These are phyloP conservation scores for Lepisosteus oculatus DNA, from an alignment of 2,113 vertebrate species.

Conservation along the genomic window DNA sequence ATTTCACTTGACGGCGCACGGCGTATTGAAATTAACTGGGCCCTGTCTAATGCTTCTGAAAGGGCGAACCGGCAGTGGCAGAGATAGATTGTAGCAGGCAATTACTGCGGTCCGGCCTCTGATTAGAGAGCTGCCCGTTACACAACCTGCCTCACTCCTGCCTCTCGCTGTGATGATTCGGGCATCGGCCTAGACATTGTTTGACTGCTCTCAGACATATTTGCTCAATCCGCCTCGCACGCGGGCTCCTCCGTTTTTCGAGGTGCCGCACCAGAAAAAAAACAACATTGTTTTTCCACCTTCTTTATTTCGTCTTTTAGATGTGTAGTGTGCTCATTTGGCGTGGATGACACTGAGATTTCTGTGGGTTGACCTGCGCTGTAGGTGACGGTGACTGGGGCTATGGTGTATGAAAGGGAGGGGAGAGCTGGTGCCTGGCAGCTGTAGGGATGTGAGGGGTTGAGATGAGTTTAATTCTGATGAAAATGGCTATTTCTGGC, in stretches of 20 bases:
- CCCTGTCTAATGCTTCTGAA: slow-evolving; percentile 53
- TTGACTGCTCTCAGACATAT: slow-evolving; percentile 53
- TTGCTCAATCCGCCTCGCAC: slow-evolving; percentile 42
- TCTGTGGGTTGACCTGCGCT: no score
- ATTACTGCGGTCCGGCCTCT: slow-evolving; percentile 40
- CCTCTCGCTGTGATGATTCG: slow-evolving; percentile 42
- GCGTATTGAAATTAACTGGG: slow-evolving; percentile 68
- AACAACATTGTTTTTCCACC: background rate
- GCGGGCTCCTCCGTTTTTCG: slow-evolving; percentile 11
- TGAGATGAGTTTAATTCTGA: no score
- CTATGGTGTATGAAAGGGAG: no score
- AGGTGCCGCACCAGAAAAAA: background rate
- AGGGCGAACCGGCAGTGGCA: slow-evolving; percentile 26
- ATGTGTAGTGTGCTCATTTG: no score
- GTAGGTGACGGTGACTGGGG: no score
- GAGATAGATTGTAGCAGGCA: slow-evolving; percentile 51
- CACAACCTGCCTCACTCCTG: slow-evolving; percentile 35
- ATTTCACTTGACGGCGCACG: slow-evolving; percentile 61
- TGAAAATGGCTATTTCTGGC: no score
- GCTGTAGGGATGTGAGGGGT: no score
- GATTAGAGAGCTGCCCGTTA: slow-evolving; percentile 53
- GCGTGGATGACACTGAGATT: no score
- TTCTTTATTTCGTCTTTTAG: slow-evolving; percentile 7
- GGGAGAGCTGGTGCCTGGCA: no score
- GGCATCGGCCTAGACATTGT: slow-evolving; percentile 41